Percentiles rank a stretch among this genome's conserved stretches.
phyloP scores from a whole-genome alignment of 2,113 vertebrate genomes.

The Sapajus apella region DNA sequence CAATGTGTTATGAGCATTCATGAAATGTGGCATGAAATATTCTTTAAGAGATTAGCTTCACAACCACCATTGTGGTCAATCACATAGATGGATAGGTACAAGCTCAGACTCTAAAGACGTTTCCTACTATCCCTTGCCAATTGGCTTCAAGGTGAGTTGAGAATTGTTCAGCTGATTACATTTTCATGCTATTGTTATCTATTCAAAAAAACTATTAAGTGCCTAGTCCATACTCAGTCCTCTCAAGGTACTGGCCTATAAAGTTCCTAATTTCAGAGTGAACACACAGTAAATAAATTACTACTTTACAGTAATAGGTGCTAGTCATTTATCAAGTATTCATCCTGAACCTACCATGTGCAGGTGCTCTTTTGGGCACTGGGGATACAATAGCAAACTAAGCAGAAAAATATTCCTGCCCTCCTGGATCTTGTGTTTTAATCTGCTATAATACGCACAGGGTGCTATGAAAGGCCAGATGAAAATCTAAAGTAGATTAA shows the following conservation, averaged over 20 bases:
- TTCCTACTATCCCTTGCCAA: background rate
- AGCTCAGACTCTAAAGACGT: background rate
- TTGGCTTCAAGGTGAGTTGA: background rate
- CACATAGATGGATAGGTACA: background rate
- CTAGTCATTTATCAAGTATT: slow-evolving; percentile 37
- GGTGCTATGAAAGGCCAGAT: background rate
- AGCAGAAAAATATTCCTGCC: background rate
- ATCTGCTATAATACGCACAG: background rate
- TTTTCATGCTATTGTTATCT: background rate
- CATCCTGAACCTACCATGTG: background rate
- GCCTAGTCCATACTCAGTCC: background rate
- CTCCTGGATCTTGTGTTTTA: background rate
- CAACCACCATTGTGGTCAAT: background rate
- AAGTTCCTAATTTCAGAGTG: background rate
- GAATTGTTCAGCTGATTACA: background rate
- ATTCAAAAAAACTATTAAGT: background rate
- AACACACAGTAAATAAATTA: background rate
- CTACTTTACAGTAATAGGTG: background rate
- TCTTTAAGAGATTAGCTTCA: slow-evolving; percentile 35
- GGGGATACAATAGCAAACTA: background rate
- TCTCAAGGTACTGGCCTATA: background rate
- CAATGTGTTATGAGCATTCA: background rate
- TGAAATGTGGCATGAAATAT: slow-evolving; percentile 37
- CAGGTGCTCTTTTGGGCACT: background rate
- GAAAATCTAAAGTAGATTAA: background rate